A percentile compares a stretch with the other conserved stretches of the same genome.
Conservation (phyloP, 2,888 invertebrate genomes). For the Aquatica leii region DNA sequence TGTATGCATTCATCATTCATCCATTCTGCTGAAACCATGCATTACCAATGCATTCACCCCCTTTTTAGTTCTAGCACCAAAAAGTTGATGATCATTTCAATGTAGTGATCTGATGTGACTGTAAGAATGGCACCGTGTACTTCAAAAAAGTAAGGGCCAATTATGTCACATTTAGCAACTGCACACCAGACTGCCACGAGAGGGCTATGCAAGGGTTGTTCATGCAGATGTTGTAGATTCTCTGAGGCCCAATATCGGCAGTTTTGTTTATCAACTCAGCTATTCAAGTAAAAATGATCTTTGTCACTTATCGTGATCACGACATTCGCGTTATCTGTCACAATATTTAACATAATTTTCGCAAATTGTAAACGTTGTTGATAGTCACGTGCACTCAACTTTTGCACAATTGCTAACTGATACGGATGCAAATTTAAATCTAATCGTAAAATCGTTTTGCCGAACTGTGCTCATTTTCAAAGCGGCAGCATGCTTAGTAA, state of each 20-base stretch:
- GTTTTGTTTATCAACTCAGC: not conserved
- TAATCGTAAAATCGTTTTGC: not conserved
- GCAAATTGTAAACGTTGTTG: slow-evolving; percentile 2
- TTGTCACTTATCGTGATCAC: no score
- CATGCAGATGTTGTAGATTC: no score
- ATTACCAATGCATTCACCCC: not conserved
- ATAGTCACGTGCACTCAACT: not conserved
- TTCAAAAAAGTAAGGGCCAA: not conserved
- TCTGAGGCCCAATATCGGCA: no score
- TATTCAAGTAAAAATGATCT: not conserved
- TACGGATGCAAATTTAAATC: no score
- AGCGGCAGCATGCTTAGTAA: no score
- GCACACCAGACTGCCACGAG: no score
- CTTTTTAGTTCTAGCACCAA: no score
- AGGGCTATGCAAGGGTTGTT: no score
- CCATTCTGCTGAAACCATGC: not conserved
- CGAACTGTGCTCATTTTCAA: not conserved
- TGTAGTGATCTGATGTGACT: not conserved
- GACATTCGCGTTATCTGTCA: not conserved
- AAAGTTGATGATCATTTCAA: not conserved
- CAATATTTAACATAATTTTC: not conserved
- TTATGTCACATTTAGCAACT: slow-evolving; percentile 4
- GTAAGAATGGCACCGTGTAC: no score
- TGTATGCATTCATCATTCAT: not conserved
- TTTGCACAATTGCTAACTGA: not conserved